These are phyloP conservation scores for Geotrypetes seraphini DNA, from an alignment of 2,797 vertebrate species.

Conservation along the genomic window DNA sequence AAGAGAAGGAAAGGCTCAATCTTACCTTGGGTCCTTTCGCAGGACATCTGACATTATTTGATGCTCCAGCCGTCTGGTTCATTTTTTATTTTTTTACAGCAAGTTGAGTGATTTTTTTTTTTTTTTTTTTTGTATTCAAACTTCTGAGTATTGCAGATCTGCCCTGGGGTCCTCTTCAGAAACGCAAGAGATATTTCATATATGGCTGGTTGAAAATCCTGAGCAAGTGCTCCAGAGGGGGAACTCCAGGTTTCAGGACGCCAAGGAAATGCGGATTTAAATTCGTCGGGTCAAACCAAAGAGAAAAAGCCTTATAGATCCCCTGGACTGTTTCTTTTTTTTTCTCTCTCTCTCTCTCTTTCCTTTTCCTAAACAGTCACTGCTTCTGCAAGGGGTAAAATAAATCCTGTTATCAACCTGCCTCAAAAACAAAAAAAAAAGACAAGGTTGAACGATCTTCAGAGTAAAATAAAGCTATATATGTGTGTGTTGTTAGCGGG, in stretches of 20 bases:
- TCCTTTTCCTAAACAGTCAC: no score
- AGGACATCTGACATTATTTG: conserved; percentile 76
- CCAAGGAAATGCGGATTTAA: not conserved
- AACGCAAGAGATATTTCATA: not conserved
- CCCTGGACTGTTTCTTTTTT: no score
- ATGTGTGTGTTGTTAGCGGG: no score
- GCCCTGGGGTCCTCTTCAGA: not conserved
- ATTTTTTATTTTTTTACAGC: conserved; percentile 56
- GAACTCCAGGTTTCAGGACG: not conserved
- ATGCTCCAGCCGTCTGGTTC: conserved; percentile 90
- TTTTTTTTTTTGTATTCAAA: no score
- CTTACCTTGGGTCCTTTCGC: conserved; percentile 82
- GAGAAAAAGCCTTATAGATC: no score
- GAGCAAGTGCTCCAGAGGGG: not conserved
- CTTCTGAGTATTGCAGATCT: not conserved
- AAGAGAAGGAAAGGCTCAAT: not conserved
- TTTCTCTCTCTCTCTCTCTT: no score
- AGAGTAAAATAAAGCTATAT: no score
- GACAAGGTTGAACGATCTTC: no score
- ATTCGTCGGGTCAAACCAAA: no score
- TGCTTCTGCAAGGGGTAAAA: no score
- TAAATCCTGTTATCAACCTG: no score
- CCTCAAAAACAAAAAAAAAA: no score
- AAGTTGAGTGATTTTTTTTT: not conserved
- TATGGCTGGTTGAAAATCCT: not conserved